These are phyloP conservation scores for Dasypus novemcinctus DNA, from an alignment of 2,113 vertebrate species.

Conservation along the genomic window DNA sequence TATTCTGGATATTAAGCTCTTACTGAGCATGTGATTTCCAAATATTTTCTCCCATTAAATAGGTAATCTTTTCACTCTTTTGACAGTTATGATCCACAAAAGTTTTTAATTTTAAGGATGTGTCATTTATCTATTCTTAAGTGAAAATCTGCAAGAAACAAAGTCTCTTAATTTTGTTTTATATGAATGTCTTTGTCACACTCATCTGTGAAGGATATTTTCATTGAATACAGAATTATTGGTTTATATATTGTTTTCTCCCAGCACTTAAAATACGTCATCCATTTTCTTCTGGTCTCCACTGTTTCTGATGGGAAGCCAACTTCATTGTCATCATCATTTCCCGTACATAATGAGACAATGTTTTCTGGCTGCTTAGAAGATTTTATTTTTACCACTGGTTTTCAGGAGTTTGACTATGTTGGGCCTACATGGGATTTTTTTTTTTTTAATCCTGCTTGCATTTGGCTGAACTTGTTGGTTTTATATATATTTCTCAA, in stretches of 20 bases:
- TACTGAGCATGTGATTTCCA: no score
- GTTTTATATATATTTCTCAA: not conserved
- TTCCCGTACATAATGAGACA: not conserved
- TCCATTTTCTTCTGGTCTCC: not conserved
- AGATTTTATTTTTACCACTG: not conserved
- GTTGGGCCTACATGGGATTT: not conserved
- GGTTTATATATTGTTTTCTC: not conserved
- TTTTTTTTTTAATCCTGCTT: not conserved
- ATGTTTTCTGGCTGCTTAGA: not conserved
- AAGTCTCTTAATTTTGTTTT: not conserved
- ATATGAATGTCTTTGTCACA: not conserved
- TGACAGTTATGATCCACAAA: no score
- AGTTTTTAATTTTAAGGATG: no score
- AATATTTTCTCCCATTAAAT: no score
- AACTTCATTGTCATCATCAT: not conserved
- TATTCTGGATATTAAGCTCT: no score
- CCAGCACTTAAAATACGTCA: not conserved
- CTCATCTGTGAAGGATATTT: not conserved
- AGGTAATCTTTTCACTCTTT: no score
- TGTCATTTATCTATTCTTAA: not conserved
- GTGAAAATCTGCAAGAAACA: not conserved
- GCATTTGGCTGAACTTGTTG: not conserved
- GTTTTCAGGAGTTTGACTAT: not conserved
- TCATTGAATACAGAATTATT: not conserved
- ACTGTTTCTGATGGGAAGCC: not conserved